Evolutionary conservation across 2,888 invertebrate genomes (phyloP), one percentile per base, ranked within the genome.

Genomic region (Leucozona laternaria): DNA sequence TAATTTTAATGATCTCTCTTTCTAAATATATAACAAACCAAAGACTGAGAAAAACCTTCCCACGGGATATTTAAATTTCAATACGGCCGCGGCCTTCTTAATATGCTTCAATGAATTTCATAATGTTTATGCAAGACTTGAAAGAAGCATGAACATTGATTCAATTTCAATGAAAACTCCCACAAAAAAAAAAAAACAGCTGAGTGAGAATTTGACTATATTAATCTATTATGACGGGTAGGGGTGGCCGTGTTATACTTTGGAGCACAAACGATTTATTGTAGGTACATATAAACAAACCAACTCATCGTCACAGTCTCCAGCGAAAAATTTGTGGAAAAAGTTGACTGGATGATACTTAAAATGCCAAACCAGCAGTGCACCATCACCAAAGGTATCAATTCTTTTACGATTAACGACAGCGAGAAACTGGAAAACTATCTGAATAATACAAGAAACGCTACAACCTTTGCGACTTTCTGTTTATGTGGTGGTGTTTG

Each of bases 191-290:
- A 13, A 58, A 13, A 2, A 6, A 31, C 31, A 31, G 8, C 31
- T 8, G 6, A 58, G 22, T 37, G 58, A 22, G 17, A 58, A 37
- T 37, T 58, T 8, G 13, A 34, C 58, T 20, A 34, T 37, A 37
- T 58, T 37, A 58, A 37, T 58, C 58, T 1, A 37, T 37, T 20
- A 22, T 34, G 31, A 17, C 10, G 31, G 17, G 11, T 20, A 13
- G 11, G 31, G 17, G 11, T 20, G 17, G 11, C 17, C 2, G 2
- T 10, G 1, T 15, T 28, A 28, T 28, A 28, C 13, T 37, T 60
- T 60, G 20, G 20, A n/a, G 17, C 15, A 53, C 17, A 57, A 13
- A 28, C 43, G 43, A 62, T 62, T 62, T 62, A 62, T 28, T 62
- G 15, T 34, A 58, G 10, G 4, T 7, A 53, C 25, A 0, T 2